Percentiles rank a stretch among this genome's conserved stretches.
Evolutionary conservation across 2,113 vertebrate species (phyloP).

Genomic region (Progne subis): DNA sequence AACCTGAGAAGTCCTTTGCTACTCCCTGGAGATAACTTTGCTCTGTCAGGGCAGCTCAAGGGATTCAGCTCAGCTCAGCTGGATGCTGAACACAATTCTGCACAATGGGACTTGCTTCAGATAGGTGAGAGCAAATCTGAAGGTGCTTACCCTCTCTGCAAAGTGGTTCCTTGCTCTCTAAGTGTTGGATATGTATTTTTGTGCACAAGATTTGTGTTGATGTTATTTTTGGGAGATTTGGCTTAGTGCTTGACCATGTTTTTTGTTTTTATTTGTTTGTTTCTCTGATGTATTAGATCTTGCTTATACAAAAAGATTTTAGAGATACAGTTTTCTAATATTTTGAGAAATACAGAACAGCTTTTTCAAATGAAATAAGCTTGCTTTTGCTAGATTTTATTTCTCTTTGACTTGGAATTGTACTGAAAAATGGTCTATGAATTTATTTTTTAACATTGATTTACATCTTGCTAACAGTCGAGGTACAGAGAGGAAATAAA

Average conservation of each 20-base stretch:
- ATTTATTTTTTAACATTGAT: neutral
- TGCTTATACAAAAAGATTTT: neutral
- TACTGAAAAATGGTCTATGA: neutral
- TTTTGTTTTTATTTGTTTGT: neutral
- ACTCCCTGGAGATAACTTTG: neutral
- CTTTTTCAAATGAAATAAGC: neutral
- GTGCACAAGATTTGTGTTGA: neutral
- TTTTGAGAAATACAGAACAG: neutral
- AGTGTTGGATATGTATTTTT: neutral
- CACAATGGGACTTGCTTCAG: neutral
- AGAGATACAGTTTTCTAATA: neutral
- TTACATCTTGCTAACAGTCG: neutral
- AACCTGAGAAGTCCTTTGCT: neutral
- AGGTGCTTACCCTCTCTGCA: neutral
- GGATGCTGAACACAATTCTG: neutral
- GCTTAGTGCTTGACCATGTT: neutral
- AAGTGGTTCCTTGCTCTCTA: neutral
- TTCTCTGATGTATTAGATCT: neutral
- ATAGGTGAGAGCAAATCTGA: neutral
- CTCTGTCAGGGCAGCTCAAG: neutral
- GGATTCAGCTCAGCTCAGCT: neutral
- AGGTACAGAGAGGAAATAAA: neutral
- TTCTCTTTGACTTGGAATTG: neutral
- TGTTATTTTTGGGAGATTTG: neutral
- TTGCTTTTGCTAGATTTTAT: neutral